Conservation (phyloP, 2,888 invertebrate genomes). For the Cryptops parisi region DNA sequence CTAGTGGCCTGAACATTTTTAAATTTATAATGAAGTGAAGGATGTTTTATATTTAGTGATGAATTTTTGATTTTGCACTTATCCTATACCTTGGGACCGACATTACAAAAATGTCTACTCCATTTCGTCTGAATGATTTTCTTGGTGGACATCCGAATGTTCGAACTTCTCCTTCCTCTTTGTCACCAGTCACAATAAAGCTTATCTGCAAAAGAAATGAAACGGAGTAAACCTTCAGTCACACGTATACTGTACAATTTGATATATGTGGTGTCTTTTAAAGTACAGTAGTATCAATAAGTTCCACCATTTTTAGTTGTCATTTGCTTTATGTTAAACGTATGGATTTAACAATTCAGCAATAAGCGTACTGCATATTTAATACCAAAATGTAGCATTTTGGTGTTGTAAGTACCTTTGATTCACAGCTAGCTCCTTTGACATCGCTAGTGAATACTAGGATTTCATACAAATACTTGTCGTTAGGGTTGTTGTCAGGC, state of each 20-base stretch:
- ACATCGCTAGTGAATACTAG: slow-evolving; percentile 3
- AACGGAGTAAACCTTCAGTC: not conserved
- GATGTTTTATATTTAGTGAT: too few species aligned
- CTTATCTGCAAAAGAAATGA: not conserved
- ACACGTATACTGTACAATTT: too few species aligned
- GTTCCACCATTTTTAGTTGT: too few species aligned
- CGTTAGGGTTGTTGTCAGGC: slow-evolving; percentile 3
- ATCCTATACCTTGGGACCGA: slow-evolving; percentile 20
- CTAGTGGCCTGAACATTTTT: slow-evolving; percentile 30
- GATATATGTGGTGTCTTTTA: too few species aligned
- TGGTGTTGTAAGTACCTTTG: not conserved
- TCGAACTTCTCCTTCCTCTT: slow-evolving; percentile 25
- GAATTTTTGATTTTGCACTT: not conserved
- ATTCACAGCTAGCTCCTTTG: slow-evolving; percentile 3
- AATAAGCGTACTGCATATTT: too few species aligned
- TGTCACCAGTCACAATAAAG: slow-evolving; percentile 26
- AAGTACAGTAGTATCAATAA: too few species aligned
- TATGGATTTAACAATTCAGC: too few species aligned
- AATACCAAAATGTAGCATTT: too few species aligned
- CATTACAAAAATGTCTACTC: slow-evolving; percentile 29
- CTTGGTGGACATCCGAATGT: slow-evolving; percentile 23
- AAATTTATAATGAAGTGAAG: too few species aligned
- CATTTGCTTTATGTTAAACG: too few species aligned
- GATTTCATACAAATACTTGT: slow-evolving; percentile 10
- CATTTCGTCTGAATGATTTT: slow-evolving; percentile 25